A percentile compares a stretch with the other conserved stretches of the same genome.
Evolutionary conservation across 2,113 vertebrate species (phyloP).

Genomic region (Tachysurus vachellii): DNA sequence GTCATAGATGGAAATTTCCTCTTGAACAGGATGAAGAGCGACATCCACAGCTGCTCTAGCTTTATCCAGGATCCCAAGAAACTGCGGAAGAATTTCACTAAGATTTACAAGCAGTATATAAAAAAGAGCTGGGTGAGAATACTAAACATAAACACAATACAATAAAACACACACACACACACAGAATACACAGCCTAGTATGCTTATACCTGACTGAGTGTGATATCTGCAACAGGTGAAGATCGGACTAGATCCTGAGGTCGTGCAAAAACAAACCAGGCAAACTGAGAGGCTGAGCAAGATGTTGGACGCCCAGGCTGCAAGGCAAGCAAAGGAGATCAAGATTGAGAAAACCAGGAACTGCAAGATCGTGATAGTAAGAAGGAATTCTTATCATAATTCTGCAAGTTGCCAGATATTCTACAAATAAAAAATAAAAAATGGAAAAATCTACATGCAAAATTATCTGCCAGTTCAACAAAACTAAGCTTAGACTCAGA

Average conservation of each 20-base stretch:
- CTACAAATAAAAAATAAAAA: not conserved
- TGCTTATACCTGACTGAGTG: not conserved
- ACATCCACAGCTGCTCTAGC: not conserved
- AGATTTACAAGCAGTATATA: not conserved
- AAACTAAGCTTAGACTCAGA: not conserved
- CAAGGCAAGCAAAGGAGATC: too few relatives aligned
- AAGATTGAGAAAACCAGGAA: not conserved
- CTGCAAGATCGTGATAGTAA: not conserved
- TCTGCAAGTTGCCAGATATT: not conserved
- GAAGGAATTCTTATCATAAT: not conserved
- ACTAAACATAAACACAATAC: not conserved
- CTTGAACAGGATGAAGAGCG: not conserved
- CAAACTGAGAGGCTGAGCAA: not conserved
- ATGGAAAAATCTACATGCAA: too few relatives aligned
- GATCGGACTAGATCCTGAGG: not conserved
- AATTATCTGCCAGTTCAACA: not conserved
- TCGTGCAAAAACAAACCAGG: not conserved
- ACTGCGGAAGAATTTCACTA: not conserved
- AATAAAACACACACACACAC: not conserved
- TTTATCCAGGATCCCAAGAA: not conserved
- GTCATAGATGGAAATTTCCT: not conserved
- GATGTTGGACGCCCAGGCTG: too few relatives aligned
- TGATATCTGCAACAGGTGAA: not conserved
- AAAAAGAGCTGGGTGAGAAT: not conserved
- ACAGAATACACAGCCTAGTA: not conserved